Conservation (phyloP, 2,797 vertebrate species). For the Anguilla megastoma region DNA sequence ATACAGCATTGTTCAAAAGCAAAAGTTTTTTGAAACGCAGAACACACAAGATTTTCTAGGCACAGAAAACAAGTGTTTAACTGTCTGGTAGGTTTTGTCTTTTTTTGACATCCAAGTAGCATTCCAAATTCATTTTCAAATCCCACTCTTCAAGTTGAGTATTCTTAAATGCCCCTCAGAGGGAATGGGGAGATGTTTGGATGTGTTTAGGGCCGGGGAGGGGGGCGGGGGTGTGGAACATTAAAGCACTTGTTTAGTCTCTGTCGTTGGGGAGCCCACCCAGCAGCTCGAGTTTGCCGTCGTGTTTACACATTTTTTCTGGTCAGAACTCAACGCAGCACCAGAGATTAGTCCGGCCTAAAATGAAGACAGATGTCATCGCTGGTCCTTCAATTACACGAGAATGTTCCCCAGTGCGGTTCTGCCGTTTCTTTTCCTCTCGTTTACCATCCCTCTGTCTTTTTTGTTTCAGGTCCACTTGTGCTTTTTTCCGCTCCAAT, state of each 20-base stretch:
- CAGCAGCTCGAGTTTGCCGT: slow-evolving; percentile 24
- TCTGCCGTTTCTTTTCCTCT: background rate
- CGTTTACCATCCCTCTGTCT: background rate
- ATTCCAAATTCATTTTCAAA: background rate
- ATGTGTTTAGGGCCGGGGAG: background rate
- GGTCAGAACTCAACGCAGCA: slow-evolving; percentile 35
- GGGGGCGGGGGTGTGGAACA: slow-evolving; percentile 30
- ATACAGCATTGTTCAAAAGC: background rate
- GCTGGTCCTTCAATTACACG: slow-evolving; percentile 41
- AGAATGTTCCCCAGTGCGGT: slow-evolving; percentile 37
- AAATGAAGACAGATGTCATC: slow-evolving; percentile 48
- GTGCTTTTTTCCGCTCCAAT: slow-evolving; percentile 24
- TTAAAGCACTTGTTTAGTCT: slow-evolving; percentile 37
- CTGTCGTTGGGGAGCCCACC: slow-evolving; percentile 35
- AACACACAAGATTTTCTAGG: too few relatives aligned
- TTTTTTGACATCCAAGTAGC: background rate
- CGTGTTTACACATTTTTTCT: slow-evolving; percentile 43
- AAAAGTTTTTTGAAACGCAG: too few relatives aligned
- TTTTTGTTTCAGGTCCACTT: slow-evolving; percentile 1
- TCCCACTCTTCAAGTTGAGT: background rate
- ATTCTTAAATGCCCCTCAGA: slow-evolving; percentile 27
- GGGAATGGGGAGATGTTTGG: slow-evolving; percentile 19
- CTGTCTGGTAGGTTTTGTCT: background rate
- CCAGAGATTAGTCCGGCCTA: slow-evolving; percentile 38
- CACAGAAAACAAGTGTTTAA: background rate